phyloP scores from a whole-genome alignment of 2,888 invertebrate species.

The Spialia ferax region DNA sequence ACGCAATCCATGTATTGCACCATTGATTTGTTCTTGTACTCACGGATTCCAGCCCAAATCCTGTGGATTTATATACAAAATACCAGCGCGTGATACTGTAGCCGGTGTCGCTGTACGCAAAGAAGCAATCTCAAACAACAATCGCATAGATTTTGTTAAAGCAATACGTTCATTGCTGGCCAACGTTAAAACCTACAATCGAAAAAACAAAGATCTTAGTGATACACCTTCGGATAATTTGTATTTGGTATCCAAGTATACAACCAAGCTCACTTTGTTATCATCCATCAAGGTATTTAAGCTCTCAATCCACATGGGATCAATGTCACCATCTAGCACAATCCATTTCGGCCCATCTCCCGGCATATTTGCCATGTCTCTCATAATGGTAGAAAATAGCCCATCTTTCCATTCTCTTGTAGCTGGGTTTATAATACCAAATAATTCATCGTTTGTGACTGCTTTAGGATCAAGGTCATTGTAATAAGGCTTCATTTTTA shows the following conservation, averaged over 20 bases:
- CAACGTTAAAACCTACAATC: slow-evolving; percentile 88
- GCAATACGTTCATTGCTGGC: slow-evolving; percentile 99
- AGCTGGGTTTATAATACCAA: slow-evolving; percentile 98
- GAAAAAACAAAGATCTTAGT: not conserved
- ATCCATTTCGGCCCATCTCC: slow-evolving; percentile 98
- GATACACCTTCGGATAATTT: not conserved
- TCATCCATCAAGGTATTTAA: slow-evolving; percentile 99
- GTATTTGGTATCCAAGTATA: not conserved
- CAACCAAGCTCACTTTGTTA: slow-evolving; percentile 90
- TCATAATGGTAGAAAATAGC: slow-evolving; percentile 97
- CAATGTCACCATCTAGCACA: slow-evolving; percentile 98
- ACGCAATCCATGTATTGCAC: too few species aligned
- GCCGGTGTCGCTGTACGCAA: slow-evolving; percentile 98
- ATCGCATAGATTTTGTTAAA: slow-evolving; percentile 96
- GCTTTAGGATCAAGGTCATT: slow-evolving; percentile 99
- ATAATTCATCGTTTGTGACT: slow-evolving; percentile 98
- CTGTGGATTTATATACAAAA: slow-evolving; percentile 97
- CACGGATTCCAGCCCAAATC: slow-evolving; percentile 99
- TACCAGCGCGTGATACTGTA: slow-evolving; percentile 98
- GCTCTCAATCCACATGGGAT: slow-evolving; percentile 99
- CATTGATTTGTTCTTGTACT: slow-evolving; percentile 67
- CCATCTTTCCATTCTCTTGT: slow-evolving; percentile 99
- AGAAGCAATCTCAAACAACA: slow-evolving; percentile 98
- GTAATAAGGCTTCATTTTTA: slow-evolving; percentile 95
- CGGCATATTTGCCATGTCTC: slow-evolving; percentile 96